Evolutionary conservation across 2,888 invertebrate species (phyloP), one percentile per base, ranked within the genome.

Genomic region (Lysandra coridon): DNA sequence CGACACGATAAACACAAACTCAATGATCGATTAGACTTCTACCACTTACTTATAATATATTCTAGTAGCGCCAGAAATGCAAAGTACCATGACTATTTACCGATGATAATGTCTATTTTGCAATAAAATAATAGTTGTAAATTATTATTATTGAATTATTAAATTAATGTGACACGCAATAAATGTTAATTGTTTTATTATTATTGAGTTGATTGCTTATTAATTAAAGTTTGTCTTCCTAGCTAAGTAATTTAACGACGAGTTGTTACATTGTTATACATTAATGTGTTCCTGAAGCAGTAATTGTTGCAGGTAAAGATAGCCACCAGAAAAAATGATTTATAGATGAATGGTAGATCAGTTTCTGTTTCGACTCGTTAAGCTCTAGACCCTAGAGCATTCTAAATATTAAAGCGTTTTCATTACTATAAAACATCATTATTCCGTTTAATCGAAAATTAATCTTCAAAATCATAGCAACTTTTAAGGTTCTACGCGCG

Each of bases 21-120:
- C 69, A 33, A 12, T 69, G 69, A 69, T 69, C 33, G 69, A 69
- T 69, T 2, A 4, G 14, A 33, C 69, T 33, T 69, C 69, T 69
- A 33, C 69, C 1, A 69, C 69, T 37, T 14, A 37, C 33, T 6
- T 69, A 69, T 1, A 30, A 69, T 37, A 14, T 69, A 69, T 69
- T 69, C 14, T 33, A 37, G 14, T 69, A 69, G 33, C 69, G 17
- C 69, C 4, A 69, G 33, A 33, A 69, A 33, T 69, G 33, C 69
- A 33, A 33, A 69, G 3, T 23, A 69, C 23, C n/a, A 64, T 64
- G 62, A 62, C 1, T 10, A 30, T 64, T 64, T 64, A 64, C 64
- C 64, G 23, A 64, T 6, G 62, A 62, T 69, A 33, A 37, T 69
- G 69, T 69, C 14, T 69, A 69, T 69, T 69, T 37, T 69, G 69